Evolutionary conservation across 1,140 invertebrate species (phyloP).

Genomic region (Conopomorpha cramerella): DNA sequence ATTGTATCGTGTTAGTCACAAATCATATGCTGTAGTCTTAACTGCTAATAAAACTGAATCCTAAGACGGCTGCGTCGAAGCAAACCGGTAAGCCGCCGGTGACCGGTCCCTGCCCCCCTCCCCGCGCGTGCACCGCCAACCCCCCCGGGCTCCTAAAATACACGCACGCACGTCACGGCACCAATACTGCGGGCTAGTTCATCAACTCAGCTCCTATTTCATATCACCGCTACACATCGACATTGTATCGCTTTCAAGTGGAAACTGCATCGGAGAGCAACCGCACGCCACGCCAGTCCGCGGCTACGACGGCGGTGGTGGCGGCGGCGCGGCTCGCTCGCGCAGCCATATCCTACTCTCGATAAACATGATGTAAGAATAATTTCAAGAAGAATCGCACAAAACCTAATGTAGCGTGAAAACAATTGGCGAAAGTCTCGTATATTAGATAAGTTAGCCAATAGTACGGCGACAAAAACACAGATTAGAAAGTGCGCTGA

Average conservation of each 20-base stretch:
- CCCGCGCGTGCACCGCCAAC: slow-evolving; percentile 5
- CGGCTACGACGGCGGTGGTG: too few species aligned
- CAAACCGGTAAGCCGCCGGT: slow-evolving; percentile 52
- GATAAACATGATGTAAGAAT: too few species aligned
- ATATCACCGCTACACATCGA: too few species aligned
- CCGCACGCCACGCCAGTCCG: too few species aligned
- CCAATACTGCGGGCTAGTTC: slow-evolving; percentile 42
- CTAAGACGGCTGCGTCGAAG: slow-evolving; percentile 38
- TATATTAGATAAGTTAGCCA: slow-evolving; percentile 39
- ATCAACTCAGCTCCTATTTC: slow-evolving; percentile 43
- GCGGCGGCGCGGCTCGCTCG: too few species aligned
- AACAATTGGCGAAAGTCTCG: slow-evolving; percentile 57
- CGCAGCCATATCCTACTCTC: too few species aligned
- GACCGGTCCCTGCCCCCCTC: slow-evolving; percentile 16
- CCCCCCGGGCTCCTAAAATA: slow-evolving; percentile 37
- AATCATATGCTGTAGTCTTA: too few species aligned
- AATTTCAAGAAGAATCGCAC: too few species aligned
- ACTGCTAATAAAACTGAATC: slow-evolving; percentile 50
- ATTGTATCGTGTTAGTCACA: too few species aligned
- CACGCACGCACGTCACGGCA: slow-evolving; percentile 45
- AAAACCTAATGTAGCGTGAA: slow-evolving; percentile 52
- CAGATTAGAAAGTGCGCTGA: slow-evolving; percentile 57
- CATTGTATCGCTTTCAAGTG: slow-evolving; percentile 37
- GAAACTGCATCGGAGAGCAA: too few species aligned
- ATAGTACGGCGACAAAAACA: slow-evolving; percentile 51